These are phyloP conservation scores for Apodemia mormo DNA, from an alignment of 2,888 invertebrate genomes.

Conservation along the genomic window DNA sequence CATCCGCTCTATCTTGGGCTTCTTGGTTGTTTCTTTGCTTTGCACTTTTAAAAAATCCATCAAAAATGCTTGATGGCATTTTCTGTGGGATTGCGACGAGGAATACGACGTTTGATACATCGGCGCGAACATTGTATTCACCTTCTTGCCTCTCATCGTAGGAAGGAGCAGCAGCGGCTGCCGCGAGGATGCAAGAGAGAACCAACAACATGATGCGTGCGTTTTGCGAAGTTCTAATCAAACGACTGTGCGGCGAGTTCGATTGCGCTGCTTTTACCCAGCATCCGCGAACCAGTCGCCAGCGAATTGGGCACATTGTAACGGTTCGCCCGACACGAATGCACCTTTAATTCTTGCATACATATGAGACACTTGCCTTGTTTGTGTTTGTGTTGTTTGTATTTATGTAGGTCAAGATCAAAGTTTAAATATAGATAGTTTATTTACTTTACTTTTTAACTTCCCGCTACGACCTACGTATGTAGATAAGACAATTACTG, in stretches of 20 bases:
- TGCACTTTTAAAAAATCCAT: constrained; percentile 43
- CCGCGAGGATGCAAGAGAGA: constrained; percentile 51
- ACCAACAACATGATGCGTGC: constrained; percentile 64
- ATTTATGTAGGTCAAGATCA: constrained; percentile 21
- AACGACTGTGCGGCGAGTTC: constrained; percentile 59
- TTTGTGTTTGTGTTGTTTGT: constrained; percentile 9
- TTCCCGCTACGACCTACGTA: too few relatives aligned
- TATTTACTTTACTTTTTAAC: neutral
- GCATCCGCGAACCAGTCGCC: constrained; percentile 69
- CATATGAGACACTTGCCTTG: constrained; percentile 41
- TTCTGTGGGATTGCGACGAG: constrained; percentile 82
- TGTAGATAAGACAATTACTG: too few relatives aligned
- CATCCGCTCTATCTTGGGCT: constrained; percentile 66
- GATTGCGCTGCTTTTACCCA: constrained; percentile 68
- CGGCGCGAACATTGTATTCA: constrained; percentile 86
- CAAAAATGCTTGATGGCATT: constrained; percentile 45
- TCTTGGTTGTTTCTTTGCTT: constrained; percentile 38
- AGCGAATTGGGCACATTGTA: constrained; percentile 74
- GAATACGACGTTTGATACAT: constrained; percentile 88
- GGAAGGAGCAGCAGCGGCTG: constrained; percentile 53
- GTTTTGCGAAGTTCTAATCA: constrained; percentile 48
- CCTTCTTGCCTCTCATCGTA: constrained; percentile 90
- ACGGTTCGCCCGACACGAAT: constrained; percentile 70
- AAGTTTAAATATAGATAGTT: neutral
- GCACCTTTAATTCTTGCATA: constrained; percentile 43